These are phyloP conservation scores for Eunapius fragilis DNA, from an alignment of 37 sponge, comb jelly and placozoan genomes.

Conservation along the genomic window DNA sequence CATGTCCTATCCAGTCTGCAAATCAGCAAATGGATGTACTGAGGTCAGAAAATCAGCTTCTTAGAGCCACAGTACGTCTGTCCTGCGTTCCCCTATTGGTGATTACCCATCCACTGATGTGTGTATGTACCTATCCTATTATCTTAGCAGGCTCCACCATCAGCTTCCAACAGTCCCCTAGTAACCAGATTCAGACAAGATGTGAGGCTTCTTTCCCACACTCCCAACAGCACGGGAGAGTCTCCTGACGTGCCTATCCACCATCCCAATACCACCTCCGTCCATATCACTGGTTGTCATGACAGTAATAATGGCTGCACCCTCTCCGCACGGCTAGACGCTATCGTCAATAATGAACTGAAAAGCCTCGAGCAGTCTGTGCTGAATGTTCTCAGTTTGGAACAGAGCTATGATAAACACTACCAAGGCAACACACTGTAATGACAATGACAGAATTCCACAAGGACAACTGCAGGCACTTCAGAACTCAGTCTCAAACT, in stretches of 20 bases:
- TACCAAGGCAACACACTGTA: background rate
- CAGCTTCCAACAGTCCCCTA: background rate
- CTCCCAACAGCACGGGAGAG: background rate
- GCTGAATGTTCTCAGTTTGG: background rate
- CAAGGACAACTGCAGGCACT: constrained; percentile 5
- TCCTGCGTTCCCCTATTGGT: background rate
- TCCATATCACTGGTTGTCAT: background rate
- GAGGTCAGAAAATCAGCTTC: background rate
- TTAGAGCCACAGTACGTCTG: background rate
- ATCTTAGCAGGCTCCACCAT: background rate
- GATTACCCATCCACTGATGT: background rate
- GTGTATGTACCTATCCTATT: background rate
- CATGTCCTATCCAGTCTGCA: background rate
- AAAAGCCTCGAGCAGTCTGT: background rate
- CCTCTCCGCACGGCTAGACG: background rate
- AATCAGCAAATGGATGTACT: background rate
- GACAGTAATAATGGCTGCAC: background rate
- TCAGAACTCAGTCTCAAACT: background rate
- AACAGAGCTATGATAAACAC: background rate
- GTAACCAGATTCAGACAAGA: background rate
- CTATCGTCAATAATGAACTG: background rate
- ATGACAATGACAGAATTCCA: background rate
- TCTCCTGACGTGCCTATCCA: too few relatives aligned
- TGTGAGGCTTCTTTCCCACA: background rate
- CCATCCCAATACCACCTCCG: background rate